A percentile compares a stretch with the other conserved stretches of the same genome.
phyloP scores from a whole-genome alignment of 2,797 vertebrate genomes.

The Urosaurus nigricauda region DNA sequence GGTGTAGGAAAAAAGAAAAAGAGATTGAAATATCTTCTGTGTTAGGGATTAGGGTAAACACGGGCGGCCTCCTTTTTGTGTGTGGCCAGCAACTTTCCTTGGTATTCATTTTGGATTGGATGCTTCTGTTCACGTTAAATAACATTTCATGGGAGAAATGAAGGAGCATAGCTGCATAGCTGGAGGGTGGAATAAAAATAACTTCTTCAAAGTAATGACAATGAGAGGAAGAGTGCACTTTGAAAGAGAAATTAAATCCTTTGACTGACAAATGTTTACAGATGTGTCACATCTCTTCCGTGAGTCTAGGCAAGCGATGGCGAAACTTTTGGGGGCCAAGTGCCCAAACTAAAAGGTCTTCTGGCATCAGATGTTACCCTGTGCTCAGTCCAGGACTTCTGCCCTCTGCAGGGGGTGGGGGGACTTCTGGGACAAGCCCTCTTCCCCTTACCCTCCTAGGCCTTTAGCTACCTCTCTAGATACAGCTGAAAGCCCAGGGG shows the following conservation, averaged over 20 bases:
- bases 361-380: no score
- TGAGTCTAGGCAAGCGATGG: no score
- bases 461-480: no score
- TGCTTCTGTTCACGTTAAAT: not conserved
- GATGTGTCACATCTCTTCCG: not conserved
- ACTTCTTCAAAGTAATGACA: not conserved
- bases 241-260: not conserved
- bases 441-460: no score
- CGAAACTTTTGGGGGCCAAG: no score
- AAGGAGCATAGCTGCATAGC: not conserved
- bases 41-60: conserved; percentile 8
- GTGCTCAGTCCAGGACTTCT: no score
- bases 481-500: no score
- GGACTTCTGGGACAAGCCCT: no score
- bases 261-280: not conserved
- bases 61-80: not conserved
- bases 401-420: no score
- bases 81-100: not conserved
- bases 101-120: not conserved
- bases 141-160: conserved; percentile 16
- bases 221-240: not conserved
- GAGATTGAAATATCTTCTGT: not conserved
- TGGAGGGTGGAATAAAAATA: conserved; percentile 6
- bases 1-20: not conserved
- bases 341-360: no score